Evolutionary conservation across 2,888 invertebrate genomes (phyloP).

Genomic region (Limnephilus marmoratus): DNA sequence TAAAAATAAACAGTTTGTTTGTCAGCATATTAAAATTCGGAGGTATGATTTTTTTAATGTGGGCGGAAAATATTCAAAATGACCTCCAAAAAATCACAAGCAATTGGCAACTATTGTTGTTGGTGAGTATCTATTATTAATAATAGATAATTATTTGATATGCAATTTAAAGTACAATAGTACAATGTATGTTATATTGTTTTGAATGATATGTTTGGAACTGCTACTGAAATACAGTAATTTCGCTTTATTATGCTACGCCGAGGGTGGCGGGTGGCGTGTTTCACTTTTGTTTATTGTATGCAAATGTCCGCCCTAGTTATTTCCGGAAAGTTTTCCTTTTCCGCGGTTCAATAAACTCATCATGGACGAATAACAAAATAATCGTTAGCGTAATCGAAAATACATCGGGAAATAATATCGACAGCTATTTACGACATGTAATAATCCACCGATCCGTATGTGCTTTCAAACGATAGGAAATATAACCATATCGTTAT

Average conservation of each 20-base stretch:
- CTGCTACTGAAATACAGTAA: background rate
- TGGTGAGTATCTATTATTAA: background rate
- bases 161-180: background rate
- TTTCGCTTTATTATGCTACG: background rate
- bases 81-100: too few relatives aligned
- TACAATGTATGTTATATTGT: background rate
- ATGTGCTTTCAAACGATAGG: background rate
- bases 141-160: background rate
- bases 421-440: background rate
- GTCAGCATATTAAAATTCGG: too few relatives aligned
- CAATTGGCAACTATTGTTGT: background rate
- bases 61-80: too few relatives aligned
- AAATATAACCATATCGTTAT: background rate
- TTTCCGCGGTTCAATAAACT: constrained; percentile 2
- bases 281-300: constrained; percentile 4
- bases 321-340: constrained; percentile 3
- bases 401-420: background rate
- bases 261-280: background rate
- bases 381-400: background rate
- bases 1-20: too few relatives aligned
- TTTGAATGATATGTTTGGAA: background rate
- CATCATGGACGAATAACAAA: background rate
- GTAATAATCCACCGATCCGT: background rate
- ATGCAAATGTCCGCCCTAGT: background rate
- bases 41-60: too few relatives aligned